Evolutionary conservation across 2,797 vertebrate species (phyloP), one percentile per base, ranked within the genome.

Genomic region (Tenualosa ilisha): DNA sequence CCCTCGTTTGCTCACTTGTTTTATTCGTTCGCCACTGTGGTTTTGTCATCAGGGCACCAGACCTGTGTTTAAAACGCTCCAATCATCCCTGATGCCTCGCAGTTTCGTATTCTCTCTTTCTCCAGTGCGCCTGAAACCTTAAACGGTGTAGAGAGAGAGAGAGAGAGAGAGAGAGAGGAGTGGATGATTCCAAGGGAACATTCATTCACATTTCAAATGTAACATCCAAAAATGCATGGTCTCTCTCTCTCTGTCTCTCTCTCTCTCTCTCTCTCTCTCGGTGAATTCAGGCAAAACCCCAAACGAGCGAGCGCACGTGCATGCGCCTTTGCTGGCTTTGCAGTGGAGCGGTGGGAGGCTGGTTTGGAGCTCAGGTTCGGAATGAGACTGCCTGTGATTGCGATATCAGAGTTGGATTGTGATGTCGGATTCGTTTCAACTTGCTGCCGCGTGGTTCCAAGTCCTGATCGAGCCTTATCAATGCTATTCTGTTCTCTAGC

Each of bases 1-100:
- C 54, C 2, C 54, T 56, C 13, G 12, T 15, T 40, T 13, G 3
- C 13, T 72, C 26, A 6, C 15, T 37, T 13, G 31, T 3, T 56
- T 56, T 6, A 6, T 56, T 3, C 54, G 17, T 20, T 56, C 6
- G 1, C 40, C 37, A 20, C 72, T 75, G 68, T 75, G 68, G 72
- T 46, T 79, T 79, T 43, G 72, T 22, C 72, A 79, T 79, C 72
- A 79, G 72, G 68, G 72, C 72, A 43, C 72, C 17, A 46, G 72
- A 20, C 17, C 37, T 20, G 37, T n/a, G 72, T 79, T 46, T 46
- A 79, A 43, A 37, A 24, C 15, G 72, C 68, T 79, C 37, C 72
- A 43, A 22, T 79, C 72, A 43, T 79, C 72, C 43, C 72, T 22
- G 37, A 15, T 13, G 26, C 31, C 68, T 4, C 31, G 46, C 15